Evolutionary conservation across 2,888 invertebrate species (phyloP).

Genomic region (Ditula angustiorana): DNA sequence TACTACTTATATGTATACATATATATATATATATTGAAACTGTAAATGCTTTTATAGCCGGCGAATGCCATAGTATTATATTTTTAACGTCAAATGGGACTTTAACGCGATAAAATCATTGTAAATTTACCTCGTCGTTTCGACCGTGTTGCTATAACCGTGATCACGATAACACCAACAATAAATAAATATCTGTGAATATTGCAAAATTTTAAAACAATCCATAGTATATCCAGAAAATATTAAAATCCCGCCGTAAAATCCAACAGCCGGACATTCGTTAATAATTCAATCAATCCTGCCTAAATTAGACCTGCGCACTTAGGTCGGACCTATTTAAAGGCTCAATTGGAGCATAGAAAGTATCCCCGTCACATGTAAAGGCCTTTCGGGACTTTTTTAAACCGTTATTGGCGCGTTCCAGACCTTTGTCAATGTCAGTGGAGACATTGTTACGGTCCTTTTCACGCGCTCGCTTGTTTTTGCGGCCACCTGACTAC

Average conservation of each 20-base stretch:
- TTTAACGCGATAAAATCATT: too few species aligned
- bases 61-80: too few species aligned
- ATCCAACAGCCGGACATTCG: neutral
- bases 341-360: conserved; percentile 4
- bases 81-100: too few species aligned
- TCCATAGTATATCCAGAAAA: neutral
- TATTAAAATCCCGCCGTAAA: neutral
- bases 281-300: conserved; percentile 14
- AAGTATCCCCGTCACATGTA: conserved; percentile 22
- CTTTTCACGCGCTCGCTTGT: conserved; percentile 50
- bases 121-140: too few species aligned
- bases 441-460: conserved; percentile 48
- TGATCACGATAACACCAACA: too few species aligned
- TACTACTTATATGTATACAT: too few species aligned
- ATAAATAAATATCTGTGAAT: too few species aligned
- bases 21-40: too few species aligned
- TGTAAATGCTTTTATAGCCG: too few species aligned
- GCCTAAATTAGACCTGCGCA: conserved; percentile 1
- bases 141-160: too few species aligned
- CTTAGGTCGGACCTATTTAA: conserved; percentile 1
- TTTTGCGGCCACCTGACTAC: conserved; percentile 54
- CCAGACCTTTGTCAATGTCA: conserved; percentile 60
- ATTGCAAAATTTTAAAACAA: too few species aligned
- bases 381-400: conserved; percentile 45
- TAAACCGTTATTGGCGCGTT: conserved; percentile 51